Evolutionary conservation across 1,140 invertebrate genomes (phyloP).

Genomic region (Papilio helenus): DNA sequence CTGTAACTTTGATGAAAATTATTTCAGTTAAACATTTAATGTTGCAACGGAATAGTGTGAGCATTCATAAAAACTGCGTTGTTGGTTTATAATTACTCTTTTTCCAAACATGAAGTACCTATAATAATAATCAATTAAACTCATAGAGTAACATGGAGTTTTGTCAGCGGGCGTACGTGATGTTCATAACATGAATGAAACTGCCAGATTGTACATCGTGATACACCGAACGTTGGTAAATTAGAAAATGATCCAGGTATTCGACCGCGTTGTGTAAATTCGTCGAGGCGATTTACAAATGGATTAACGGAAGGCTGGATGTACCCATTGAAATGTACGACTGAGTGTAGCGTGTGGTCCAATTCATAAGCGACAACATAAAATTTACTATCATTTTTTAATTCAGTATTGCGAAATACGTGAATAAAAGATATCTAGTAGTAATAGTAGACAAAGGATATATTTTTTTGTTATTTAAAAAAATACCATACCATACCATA

Average conservation of each 20-base stretch:
- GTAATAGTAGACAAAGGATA: too few species aligned
- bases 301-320: slow-evolving; percentile 5
- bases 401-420: too few species aligned
- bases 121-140: not conserved
- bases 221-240: not conserved
- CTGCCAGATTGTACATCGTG: not conserved
- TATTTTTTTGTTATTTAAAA: too few species aligned
- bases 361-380: not conserved
- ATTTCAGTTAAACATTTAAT: not conserved
- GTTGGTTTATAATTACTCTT: too few species aligned
- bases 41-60: not conserved
- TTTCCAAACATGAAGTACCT: too few species aligned
- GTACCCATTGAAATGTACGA: slow-evolving; percentile 14
- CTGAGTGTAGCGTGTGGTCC: not conserved
- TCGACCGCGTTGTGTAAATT: slow-evolving; percentile 24
- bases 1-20: not conserved
- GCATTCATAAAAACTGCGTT: too few species aligned
- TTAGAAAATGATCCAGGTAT: slow-evolving; percentile 27
- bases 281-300: slow-evolving; percentile 22
- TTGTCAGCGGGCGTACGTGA: not conserved
- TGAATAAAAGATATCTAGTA: too few species aligned
- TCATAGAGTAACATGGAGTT: not conserved
- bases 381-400: too few species aligned
- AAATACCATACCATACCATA: too few species aligned
- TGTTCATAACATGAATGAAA: not conserved